These are phyloP conservation scores for Terebella lapidaria DNA, from an alignment of 2,888 invertebrate species.

Conservation along the genomic window DNA sequence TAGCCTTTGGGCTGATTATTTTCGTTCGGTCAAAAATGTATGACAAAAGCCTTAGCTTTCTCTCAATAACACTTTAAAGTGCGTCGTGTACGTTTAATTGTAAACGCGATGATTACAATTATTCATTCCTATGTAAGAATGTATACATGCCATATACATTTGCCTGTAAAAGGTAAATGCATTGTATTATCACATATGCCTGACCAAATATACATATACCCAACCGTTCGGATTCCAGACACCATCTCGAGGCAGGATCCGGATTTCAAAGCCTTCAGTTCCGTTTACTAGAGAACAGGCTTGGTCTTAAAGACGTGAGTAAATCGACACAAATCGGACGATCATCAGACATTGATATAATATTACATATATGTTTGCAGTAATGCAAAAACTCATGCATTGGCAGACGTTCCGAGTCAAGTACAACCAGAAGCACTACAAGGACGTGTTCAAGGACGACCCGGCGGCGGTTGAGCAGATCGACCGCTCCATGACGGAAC, in stretches of 20 bases:
- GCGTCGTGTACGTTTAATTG: too few species aligned
- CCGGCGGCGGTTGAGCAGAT: slow-evolving; percentile 61
- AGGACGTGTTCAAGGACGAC: slow-evolving; percentile 74
- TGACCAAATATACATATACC: too few species aligned
- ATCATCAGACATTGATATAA: background rate
- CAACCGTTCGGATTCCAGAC: background rate
- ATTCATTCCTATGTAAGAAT: too few species aligned
- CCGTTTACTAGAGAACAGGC: background rate
- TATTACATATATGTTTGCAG: background rate
- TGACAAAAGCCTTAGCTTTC: too few species aligned
- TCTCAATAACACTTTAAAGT: too few species aligned
- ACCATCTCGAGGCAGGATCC: background rate
- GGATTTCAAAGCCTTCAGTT: background rate
- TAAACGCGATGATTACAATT: too few species aligned
- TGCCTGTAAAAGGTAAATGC: too few species aligned
- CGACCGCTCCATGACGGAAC: slow-evolving; percentile 73
- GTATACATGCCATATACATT: too few species aligned
- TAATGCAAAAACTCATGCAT: background rate
- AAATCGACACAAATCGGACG: background rate
- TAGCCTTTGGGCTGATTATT: too few species aligned
- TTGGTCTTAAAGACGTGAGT: background rate
- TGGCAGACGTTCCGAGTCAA: slow-evolving; percentile 77
- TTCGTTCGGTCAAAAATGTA: too few species aligned
- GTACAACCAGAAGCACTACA: slow-evolving; percentile 85
- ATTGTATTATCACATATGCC: too few species aligned